Evolutionary conservation across 2,797 vertebrate genomes (phyloP), one percentile per base, ranked within the genome.

Genomic region (Oreonectes daqikongensis): DNA sequence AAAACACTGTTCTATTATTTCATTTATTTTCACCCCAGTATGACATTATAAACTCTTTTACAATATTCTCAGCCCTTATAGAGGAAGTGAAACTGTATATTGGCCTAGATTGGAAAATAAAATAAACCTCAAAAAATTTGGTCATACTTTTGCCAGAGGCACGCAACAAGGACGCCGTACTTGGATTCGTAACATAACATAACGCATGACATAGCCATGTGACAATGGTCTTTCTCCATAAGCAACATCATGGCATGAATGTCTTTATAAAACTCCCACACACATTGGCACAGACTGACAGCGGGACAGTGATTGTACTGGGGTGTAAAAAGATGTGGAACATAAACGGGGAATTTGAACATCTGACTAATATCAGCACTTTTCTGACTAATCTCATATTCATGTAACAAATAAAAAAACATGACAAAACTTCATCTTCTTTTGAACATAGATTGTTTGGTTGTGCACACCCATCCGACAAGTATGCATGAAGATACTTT

Each of bases 261-360:
- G 12, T 18, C 14, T 18, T 40, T 5, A 2, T 17, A n/a, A 0
- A 14, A 55, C 61, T 64, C 59, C 59, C 28, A 72, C 70, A 61
- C 60, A 35, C 38, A 0, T 50, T 50, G 20, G 1, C 22, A 73
- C 10, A 40, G 17, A 38, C 42, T 63, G 42, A 72, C 59, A 52
- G 28, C 24, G n/a, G 24, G 24, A 30, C 38, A 26, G 24, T n/a
- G 18, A 35, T 28, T 68, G 14, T 24, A 15, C 30, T 57, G 42
- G 48, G 66, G 68, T 69, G 60, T 67, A 64, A 30, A 60, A n/a
- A 35, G 75, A 48, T 24, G 22, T 4, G 65, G 52, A 28, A 53
- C 46, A 71, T 26, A 38, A 7, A 59, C 2, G 22, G 50, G 70
- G 32, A 74, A 79, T 70, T 75, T 40, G 32, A 65, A 46, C 46